Conservation (phyloP, 1,140 invertebrate species). For the Drosophila bocqueti region DNA sequence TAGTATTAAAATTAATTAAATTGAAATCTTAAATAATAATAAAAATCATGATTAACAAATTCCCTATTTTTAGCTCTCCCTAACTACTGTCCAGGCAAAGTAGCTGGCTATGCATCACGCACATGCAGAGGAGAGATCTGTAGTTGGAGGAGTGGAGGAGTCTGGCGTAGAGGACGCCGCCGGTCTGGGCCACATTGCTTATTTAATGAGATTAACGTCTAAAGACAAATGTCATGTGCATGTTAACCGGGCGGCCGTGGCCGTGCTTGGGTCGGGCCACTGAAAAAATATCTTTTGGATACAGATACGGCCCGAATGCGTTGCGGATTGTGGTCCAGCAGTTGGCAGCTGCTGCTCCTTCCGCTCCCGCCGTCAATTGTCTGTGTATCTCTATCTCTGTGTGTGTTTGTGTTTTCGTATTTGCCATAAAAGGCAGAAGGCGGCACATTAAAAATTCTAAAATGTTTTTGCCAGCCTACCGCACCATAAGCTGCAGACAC, state of each 20-base stretch:
- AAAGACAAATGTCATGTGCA: constrained; percentile 84
- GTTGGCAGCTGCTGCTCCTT: constrained; percentile 61
- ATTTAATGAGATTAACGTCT: constrained; percentile 85
- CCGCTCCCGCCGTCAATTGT: constrained; percentile 56
- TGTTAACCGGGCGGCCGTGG: constrained; percentile 57
- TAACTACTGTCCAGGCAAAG: constrained; percentile 44
- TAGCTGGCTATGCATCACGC: constrained; percentile 36
- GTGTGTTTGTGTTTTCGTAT: constrained; percentile 38
- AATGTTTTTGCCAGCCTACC: constrained; percentile 72
- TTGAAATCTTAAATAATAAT: background rate
- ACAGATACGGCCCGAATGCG: constrained; percentile 18
- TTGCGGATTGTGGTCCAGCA: constrained; percentile 37
- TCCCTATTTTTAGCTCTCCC: background rate
- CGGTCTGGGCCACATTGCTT: constrained; percentile 70
- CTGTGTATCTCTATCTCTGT: constrained; percentile 24
- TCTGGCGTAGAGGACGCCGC: constrained; percentile 10
- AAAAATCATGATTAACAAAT: background rate
- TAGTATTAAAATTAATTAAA: background rate
- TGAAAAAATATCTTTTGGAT: constrained; percentile 64
- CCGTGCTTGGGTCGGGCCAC: constrained; percentile 18
- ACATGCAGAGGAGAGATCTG: constrained; percentile 10
- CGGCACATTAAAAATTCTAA: constrained; percentile 82
- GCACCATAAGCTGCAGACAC: constrained; percentile 57
- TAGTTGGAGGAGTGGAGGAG: constrained; percentile 35
- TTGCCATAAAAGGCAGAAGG: constrained; percentile 78